Conservation (phyloP, 2,797 vertebrate genomes). For the Rhinophrynus dorsalis region DNA sequence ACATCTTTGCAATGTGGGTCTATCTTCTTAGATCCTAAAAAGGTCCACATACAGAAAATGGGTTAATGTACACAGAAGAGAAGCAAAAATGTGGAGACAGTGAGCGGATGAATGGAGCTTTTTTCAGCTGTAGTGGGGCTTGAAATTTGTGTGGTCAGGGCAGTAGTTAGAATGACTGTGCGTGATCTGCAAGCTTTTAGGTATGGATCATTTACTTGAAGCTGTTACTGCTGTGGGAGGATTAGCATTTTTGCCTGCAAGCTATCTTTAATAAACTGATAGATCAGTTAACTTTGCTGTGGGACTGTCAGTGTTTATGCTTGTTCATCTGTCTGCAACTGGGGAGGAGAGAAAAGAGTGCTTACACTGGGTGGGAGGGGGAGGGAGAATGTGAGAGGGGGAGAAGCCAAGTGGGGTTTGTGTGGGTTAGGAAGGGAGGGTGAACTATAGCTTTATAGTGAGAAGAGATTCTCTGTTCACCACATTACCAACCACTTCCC, state of each 20-base stretch:
- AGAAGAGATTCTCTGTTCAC: no score
- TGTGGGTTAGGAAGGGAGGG: no score
- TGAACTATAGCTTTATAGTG: no score
- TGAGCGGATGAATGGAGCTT: constrained; percentile 31
- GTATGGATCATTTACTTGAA: constrained; percentile 57
- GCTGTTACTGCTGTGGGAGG: constrained; percentile 46
- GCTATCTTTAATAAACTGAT: constrained; percentile 55
- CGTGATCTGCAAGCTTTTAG: constrained; percentile 50
- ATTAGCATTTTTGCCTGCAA: constrained; percentile 56
- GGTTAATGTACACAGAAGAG: neutral
- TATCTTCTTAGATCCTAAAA: neutral
- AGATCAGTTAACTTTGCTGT: constrained; percentile 55
- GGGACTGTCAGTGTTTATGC: constrained; percentile 57
- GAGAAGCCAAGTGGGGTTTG: neutral
- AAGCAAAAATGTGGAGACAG: neutral
- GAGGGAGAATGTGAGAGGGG: neutral
- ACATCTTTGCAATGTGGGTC: neutral
- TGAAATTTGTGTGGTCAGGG: constrained; percentile 37
- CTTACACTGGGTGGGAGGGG: constrained; percentile 1
- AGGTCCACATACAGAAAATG: neutral
- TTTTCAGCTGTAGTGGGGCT: constrained; percentile 2
- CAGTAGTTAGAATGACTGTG: constrained; percentile 29
- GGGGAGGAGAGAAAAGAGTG: neutral
- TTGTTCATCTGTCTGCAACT: constrained; percentile 48
- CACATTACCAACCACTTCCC: neutral